phyloP scores from a whole-genome alignment of 2,113 vertebrate genomes.

The Eulemur rufifrons region DNA sequence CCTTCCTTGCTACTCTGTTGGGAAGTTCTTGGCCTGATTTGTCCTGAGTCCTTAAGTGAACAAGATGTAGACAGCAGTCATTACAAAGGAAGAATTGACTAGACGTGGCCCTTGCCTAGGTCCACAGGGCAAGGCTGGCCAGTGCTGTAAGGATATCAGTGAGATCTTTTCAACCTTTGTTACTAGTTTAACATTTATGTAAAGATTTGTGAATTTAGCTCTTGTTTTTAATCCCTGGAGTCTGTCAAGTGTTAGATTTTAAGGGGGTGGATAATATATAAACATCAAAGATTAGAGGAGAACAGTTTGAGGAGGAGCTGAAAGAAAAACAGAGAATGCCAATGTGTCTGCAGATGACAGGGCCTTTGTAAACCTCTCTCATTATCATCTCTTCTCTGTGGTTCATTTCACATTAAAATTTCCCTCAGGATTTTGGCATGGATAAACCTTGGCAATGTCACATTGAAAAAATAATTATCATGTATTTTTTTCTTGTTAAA shows the following conservation, averaged over 20 bases:
- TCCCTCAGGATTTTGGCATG: conserved; percentile 70
- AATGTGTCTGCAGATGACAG: conserved; percentile 57
- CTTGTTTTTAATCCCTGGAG: conserved; percentile 54
- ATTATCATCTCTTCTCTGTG: conserved; percentile 66
- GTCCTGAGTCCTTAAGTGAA: background rate
- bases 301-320: conserved; percentile 66
- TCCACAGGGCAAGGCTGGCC: background rate
- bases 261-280: conserved; percentile 55
- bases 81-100: background rate
- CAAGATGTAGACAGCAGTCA: background rate
- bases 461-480: conserved; percentile 77
- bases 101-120: background rate
- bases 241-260: conserved; percentile 51
- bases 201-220: background rate
- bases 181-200: background rate
- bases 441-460: conserved; percentile 72
- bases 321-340: conserved; percentile 47
- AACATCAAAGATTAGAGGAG: conserved; percentile 55
- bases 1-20: background rate
- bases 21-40: background rate
- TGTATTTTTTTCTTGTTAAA: conserved; percentile 64
- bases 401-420: conserved; percentile 74
- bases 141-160: background rate
- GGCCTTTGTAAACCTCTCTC: conserved; percentile 64
- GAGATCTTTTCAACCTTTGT: background rate